Conservation (phyloP, 2,797 vertebrate genomes). For the Valencia hispanica region DNA sequence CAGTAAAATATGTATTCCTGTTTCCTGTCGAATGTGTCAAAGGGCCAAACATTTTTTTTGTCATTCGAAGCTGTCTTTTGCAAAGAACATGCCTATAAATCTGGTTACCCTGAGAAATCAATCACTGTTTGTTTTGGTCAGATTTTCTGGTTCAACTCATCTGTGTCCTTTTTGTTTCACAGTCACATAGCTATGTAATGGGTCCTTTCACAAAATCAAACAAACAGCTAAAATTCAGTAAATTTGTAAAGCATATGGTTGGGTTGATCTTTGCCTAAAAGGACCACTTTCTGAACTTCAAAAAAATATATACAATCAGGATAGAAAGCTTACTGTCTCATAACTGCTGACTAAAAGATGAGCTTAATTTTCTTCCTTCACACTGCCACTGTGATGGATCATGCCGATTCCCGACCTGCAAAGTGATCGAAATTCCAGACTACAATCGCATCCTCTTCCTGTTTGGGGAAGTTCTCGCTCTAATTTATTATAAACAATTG, state of each 20-base stretch:
- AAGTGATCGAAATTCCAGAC: slow-evolving; percentile 38
- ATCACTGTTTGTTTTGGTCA: not conserved
- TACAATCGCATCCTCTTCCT: slow-evolving; percentile 20
- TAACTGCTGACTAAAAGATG: slow-evolving; percentile 24
- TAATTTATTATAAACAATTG: slow-evolving; percentile 20
- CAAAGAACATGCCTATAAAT: not conserved
- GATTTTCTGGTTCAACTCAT: not conserved
- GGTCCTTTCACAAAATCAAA: not conserved
- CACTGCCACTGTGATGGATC: slow-evolving; percentile 45
- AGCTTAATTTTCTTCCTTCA: slow-evolving; percentile 11
- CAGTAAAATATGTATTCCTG: not conserved
- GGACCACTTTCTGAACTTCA: not conserved
- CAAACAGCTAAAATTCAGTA: not conserved
- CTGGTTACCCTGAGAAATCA: not conserved
- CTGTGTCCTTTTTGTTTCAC: not conserved
- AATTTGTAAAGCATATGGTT: not conserved
- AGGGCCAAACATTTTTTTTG: not conserved
- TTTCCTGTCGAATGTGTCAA: not conserved
- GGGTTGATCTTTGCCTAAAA: not conserved
- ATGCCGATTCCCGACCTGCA: slow-evolving; percentile 2
- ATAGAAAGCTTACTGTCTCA: not conserved
- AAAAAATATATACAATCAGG: not conserved
- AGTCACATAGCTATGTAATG: not conserved
- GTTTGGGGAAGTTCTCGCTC: slow-evolving; percentile 10
- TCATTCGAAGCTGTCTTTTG: not conserved